Evolutionary conservation across 2,113 vertebrate species (phyloP).

Genomic region (Columba janthina): DNA sequence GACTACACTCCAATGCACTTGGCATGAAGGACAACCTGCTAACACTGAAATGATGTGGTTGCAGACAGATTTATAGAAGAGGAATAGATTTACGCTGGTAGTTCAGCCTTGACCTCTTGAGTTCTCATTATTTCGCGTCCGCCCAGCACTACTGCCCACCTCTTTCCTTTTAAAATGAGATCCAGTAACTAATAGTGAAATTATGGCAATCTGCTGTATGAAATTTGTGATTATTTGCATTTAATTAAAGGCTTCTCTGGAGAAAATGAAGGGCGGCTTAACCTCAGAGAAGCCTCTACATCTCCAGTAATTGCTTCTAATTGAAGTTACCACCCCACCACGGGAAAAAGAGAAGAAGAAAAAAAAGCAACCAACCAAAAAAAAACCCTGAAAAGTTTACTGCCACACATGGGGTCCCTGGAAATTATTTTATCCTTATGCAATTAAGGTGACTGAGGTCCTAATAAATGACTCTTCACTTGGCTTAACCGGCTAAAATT

Average conservation of each 20-base stretch:
- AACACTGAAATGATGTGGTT: conserved; percentile 25
- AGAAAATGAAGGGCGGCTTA: conserved; percentile 69
- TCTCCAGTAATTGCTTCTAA: conserved; percentile 72
- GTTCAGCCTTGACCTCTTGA: conserved; percentile 44
- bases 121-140: background rate
- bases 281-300: conserved; percentile 64
- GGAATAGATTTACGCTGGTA: background rate
- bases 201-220: conserved; percentile 61
- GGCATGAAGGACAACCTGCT: conserved; percentile 47
- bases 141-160: background rate
- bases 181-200: conserved; percentile 45
- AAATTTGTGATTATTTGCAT: conserved; percentile 74
- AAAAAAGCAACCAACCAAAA: background rate
- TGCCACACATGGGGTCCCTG: background rate
- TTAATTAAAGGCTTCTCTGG: conserved; percentile 72
- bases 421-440: conserved; percentile 55
- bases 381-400: conserved; percentile 14
- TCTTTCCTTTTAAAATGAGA: conserved; percentile 48
- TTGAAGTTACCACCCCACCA: conserved; percentile 46
- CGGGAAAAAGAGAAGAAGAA: background rate
- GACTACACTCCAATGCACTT: conserved; percentile 6
- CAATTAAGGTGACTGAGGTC: background rate
- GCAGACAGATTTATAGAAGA: conserved; percentile 8
- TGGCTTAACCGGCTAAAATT: conserved; percentile 46
- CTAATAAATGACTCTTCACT: conserved; percentile 28